Evolutionary conservation across 92 coral and sea anemone species (phyloP), one percentile per base, ranked within the genome.

Genomic region (Pocillopora grandis): DNA sequence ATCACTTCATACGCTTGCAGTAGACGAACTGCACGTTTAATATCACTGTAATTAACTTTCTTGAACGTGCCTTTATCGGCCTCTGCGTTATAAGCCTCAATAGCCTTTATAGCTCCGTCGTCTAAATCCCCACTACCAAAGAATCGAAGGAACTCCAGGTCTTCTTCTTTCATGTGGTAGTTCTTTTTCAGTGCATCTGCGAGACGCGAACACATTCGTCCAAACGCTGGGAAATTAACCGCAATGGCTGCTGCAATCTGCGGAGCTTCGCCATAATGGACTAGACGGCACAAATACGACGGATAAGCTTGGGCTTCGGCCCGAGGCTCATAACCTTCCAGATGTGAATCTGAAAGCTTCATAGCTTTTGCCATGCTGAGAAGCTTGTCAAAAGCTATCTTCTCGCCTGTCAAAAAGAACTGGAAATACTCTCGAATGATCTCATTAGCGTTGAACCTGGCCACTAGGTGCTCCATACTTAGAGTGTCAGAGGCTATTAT

Each of bases 161-260:
- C 84, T 35, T 80, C 84, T 56, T 68, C 84, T 35, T 57, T 68
- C 75, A 80, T 80, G 56, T 80, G 56, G 76, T 80, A 80, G 72
- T 70, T 80, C 56, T 67, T 59, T 66, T 80, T 80, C 67, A 80
- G 37, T 3, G 84, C 66, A 36, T 67, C 84, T 33, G 72, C 84
- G 10, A 80, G 67, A 59, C 55, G 48, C 36, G 72, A 57, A 59
- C 84, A 80, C 84, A 67, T 80, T 12, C 31, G 63, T 5, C 84
- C 84, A 33, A 80, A 80, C 12, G 84, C 84, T 33, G 84, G 84
- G 21, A 80, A 80, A 69, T 80, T 80, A 4, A 80, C 84, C 19
- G 84, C 84, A 13, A 80, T 20, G 57, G 84, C 84, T 10, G 76
- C 75, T 37, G 84, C 76, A 27, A 80, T 80, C 33, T 80, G 84